Conservation (phyloP, 2,113 vertebrate genomes). For the Pseudolaguvia tuberculata region DNA sequence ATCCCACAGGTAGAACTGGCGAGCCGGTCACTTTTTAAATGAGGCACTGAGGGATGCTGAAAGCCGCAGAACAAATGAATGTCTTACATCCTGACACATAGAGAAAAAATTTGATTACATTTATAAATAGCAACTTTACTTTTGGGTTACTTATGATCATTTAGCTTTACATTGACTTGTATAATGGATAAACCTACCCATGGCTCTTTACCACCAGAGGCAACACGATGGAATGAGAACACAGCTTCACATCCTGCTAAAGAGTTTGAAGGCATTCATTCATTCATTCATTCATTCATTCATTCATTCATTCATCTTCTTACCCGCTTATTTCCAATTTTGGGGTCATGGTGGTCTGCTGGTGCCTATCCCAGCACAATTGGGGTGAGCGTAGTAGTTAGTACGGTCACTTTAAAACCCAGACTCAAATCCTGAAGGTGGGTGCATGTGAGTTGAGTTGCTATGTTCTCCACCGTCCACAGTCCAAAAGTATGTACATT, state of each 20-base stretch:
- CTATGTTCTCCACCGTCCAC: too few relatives aligned
- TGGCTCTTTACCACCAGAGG: slow-evolving; percentile 1
- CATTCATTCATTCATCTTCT: too few relatives aligned
- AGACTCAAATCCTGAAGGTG: too few relatives aligned
- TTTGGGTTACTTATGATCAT: slow-evolving; percentile 3
- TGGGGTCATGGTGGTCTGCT: too few relatives aligned
- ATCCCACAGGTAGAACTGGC: slow-evolving; percentile 38
- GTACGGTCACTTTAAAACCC: too few relatives aligned
- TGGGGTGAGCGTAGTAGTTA: too few relatives aligned
- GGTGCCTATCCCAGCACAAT: too few relatives aligned
- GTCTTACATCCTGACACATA: neutral
- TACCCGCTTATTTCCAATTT: too few relatives aligned
- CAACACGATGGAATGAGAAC: neutral
- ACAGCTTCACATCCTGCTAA: neutral
- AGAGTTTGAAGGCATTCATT: neutral
- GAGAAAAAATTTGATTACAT: neutral
- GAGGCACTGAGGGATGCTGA: slow-evolving; percentile 37
- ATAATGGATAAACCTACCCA: neutral
- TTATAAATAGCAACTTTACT: neutral
- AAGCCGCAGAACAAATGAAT: slow-evolving; percentile 23
- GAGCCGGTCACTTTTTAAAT: slow-evolving; percentile 42
- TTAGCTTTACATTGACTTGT: neutral
- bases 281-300: too few relatives aligned
- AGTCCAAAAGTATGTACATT: too few relatives aligned
- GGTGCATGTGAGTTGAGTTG: too few relatives aligned